Base-by-base conservation (phyloP, 1,140 invertebrate species). In the Idris sp. region DNA sequence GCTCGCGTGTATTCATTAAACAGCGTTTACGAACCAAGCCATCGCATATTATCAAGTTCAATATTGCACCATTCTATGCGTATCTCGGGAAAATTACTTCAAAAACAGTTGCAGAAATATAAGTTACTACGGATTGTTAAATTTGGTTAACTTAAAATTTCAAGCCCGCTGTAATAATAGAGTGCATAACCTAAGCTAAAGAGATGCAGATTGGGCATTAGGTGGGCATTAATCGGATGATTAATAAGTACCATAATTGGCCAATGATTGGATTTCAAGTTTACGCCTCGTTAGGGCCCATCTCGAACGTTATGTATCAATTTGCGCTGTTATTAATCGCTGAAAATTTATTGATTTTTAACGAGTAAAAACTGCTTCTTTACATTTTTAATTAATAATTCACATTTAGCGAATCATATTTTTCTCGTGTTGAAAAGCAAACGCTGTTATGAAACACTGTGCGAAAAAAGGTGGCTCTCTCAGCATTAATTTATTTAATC, bases 401-500 rank as follows among this genome's bases (percentile, higher is more conserved):
- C 9, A 6, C 15, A 8, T 10, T 33, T 8, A 9, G 10, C 16
- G n/a, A 33, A 28, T 15, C 6, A 30, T n/a, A n/a, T n/a, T n/a
- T n/a, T n/a, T n/a, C n/a, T n/a, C n/a, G n/a, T n/a, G n/a, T n/a
- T n/a, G n/a, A n/a, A n/a, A n/a, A n/a, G n/a, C n/a, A n/a, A n/a
- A n/a, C n/a, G n/a, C n/a, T n/a, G n/a, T n/a, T n/a, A n/a, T n/a
- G n/a, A n/a, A n/a, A n/a, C n/a, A n/a, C n/a, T n/a, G n/a, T n/a
- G n/a, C n/a, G n/a, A n/a, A n/a, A 48, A 53, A 35, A 64, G 11
- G 10, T 11, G 7, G n/a, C 9, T 4, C 48, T 65, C 40, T 28
- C 41, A 11, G 9, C 49, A 40, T 31, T 67, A 68, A 68, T 38
- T 68, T 68, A 68, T 58, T 49, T 68, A 56, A 68, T 58, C 51